phyloP scores from a whole-genome alignment of 2,888 invertebrate species.

The Sylvicola cinctus region DNA sequence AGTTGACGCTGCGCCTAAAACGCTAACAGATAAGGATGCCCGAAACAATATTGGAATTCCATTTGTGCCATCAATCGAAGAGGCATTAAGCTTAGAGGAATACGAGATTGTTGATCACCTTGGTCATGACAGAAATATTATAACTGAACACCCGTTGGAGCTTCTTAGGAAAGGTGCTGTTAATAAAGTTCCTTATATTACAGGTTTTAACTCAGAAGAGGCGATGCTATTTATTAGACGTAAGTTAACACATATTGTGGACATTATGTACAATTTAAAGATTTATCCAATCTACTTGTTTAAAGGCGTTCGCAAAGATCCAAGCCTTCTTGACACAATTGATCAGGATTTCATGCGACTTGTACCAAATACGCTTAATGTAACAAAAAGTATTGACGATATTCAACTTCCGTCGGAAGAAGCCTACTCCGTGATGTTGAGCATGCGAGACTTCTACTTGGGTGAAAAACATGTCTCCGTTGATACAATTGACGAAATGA shows the following conservation, averaged over 20 bases:
- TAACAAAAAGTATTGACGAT: conserved; percentile 13
- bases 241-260: conserved; percentile 14
- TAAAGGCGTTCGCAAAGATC: conserved; percentile 35
- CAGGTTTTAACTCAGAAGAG: conserved; percentile 42
- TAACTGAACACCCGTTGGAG: conserved; percentile 30
- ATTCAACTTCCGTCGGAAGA: conserved; percentile 12
- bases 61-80: conserved; percentile 33
- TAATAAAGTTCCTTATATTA: conserved; percentile 36
- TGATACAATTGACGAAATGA: conserved; percentile 33
- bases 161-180: conserved; percentile 25
- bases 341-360: conserved; percentile 35
- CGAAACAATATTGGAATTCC: conserved; percentile 37
- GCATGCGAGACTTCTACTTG: conserved; percentile 35
- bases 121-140: conserved; percentile 16
- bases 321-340: conserved; percentile 31
- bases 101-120: background rate
- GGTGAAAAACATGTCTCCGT: conserved; percentile 31
- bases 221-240: conserved; percentile 39
- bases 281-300: background rate
- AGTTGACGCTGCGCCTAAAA: conserved; percentile 33
- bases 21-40: conserved; percentile 30
- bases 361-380: conserved; percentile 31
- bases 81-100: conserved; percentile 20
- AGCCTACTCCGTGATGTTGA: conserved; percentile 23
- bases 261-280: background rate